Evolutionary conservation across 2,113 vertebrate genomes (phyloP).

Genomic region (Pollimyrus isidori): DNA sequence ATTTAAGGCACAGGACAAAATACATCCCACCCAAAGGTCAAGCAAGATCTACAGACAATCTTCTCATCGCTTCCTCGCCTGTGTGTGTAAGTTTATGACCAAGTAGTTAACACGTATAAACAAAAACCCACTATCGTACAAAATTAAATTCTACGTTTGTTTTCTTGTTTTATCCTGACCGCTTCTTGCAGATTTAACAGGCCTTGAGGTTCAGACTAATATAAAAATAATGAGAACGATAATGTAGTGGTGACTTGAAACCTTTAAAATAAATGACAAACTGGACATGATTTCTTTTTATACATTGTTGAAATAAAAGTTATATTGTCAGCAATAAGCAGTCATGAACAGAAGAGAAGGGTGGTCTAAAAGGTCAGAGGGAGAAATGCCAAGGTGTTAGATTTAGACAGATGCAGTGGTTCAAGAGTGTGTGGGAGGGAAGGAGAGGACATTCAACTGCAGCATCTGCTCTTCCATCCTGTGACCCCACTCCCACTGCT

Average conservation of each 20-base stretch:
- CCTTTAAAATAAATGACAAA: conserved; percentile 73
- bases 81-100: conserved; percentile 64
- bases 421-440: conserved; percentile 48
- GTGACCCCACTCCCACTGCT: conserved; percentile 88
- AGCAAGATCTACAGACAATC: conserved; percentile 50
- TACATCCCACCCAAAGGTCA: conserved; percentile 72
- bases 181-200: conserved; percentile 49
- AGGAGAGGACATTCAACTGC: conserved; percentile 69
- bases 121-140: conserved; percentile 82
- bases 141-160: conserved; percentile 71
- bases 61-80: conserved; percentile 68
- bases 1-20: conserved; percentile 98
- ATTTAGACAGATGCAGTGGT: conserved; percentile 62
- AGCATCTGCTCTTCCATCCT: conserved; percentile 98
- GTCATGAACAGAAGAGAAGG: conserved; percentile 63
- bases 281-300: conserved; percentile 76
- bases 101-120: conserved; percentile 64
- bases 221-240: conserved; percentile 64
- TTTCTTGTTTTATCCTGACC: conserved; percentile 69
- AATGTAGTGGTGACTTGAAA: conserved; percentile 59
- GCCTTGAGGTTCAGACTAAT: conserved; percentile 33
- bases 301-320: conserved; percentile 73
- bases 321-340: conserved; percentile 69
- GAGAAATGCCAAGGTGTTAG: conserved; percentile 46
- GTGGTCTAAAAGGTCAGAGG: conserved; percentile 50